Base-by-base conservation (phyloP, 2,113 vertebrate genomes). In the Periophthalmus modestus region DNA sequence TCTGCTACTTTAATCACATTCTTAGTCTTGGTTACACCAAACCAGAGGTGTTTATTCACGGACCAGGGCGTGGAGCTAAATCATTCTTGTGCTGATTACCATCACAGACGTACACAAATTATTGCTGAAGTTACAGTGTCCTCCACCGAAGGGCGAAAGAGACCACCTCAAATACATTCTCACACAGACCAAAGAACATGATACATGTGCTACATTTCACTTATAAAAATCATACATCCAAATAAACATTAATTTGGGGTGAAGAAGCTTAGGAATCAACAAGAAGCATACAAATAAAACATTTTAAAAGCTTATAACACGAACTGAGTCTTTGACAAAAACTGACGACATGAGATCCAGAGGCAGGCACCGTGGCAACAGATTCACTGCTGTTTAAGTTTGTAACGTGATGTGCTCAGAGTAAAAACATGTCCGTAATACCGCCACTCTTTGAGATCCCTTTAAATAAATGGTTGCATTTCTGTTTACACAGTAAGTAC, bases 391-490 rank as follows among this genome's bases (percentile, higher is more conserved):
- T n/a, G 57, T 80, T 66, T 70, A 33, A 75, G 79, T 74, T 81
- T 73, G n/a, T 75, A 36, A 72, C 54, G 28, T 57, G 57, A 76
- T 19, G 67, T 58, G 61, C 69, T 85, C 47, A 39, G 47, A 57
- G 73, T 71, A 58, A 79, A 73, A 78, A 67, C 57, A 77, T 74
- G 72, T 80, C 66, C 84, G 28, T 84, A 88, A 90, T 94, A 87
- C n/a, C 90, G 73, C 89, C 87, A 75, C 90, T 82, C 77, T n/a
- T n/a, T n/a, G n/a, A 62, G 86, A 94, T 95, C 92, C 92, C 94
- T 95, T 95, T 93, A 86, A 74, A 82, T 75, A 79, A 82, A 73
- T 58, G 69, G 76, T 62, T 85, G 76, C 16, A 66, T 88, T 75
- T 80, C 70, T 77, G 73, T 83, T 72, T 69, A 83, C 72, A 67